Percentiles rank a stretch among this genome's conserved stretches.
phyloP scores from a whole-genome alignment of 2,113 vertebrate species.

The Geococcyx californianus region DNA sequence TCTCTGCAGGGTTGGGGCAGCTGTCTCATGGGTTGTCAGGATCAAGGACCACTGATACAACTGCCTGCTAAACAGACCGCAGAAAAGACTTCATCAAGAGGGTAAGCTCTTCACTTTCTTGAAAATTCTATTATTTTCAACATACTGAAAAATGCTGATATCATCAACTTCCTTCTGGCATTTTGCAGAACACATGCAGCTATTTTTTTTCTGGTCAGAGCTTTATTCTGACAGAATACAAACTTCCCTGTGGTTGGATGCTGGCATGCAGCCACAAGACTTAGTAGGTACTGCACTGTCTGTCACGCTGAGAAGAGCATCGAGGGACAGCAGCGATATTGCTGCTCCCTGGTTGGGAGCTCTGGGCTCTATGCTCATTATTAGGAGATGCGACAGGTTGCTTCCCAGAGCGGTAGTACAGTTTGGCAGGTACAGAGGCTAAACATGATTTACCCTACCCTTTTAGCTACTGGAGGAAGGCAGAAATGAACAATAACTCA shows the following conservation, averaged over 20 bases:
- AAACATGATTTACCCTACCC: neutral
- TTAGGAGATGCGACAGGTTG: neutral
- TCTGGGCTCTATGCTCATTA: neutral
- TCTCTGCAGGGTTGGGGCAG: neutral
- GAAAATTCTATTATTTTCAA: neutral
- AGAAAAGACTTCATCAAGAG: neutral
- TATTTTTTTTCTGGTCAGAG: neutral
- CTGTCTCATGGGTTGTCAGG: neutral
- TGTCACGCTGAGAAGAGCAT: neutral
- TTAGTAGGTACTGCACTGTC: neutral
- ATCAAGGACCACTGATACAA: neutral
- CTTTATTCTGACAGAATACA: neutral
- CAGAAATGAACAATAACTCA: conserved; percentile 1
- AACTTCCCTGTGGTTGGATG: neutral
- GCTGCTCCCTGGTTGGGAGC: neutral
- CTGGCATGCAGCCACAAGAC: neutral
- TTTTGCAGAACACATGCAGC: neutral
- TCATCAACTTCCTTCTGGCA: neutral
- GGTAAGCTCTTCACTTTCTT: neutral
- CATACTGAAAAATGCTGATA: neutral
- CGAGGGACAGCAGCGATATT: neutral
- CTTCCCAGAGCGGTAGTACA: neutral
- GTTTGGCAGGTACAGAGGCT: neutral
- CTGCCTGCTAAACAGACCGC: neutral
- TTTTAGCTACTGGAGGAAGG: conserved; percentile 3